Base-by-base conservation (phyloP, 1,140 invertebrate species). In the Neodiprion lecontei region DNA sequence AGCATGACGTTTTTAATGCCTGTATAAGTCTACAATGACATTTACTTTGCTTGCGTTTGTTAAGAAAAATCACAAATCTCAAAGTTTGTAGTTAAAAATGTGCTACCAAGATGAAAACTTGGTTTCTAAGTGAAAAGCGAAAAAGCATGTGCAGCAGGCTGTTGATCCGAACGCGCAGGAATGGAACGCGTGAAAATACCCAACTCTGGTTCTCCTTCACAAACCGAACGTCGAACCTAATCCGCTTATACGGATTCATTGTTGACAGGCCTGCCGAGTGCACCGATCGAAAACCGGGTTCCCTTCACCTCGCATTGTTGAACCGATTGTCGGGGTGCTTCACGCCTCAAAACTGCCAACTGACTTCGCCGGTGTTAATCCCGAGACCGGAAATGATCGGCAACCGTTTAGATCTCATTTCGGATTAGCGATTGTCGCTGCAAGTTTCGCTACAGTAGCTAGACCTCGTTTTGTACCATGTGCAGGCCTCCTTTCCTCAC, bases 221-320 rank as follows among this genome's bases (percentile, higher is more conserved):
- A 12, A 61, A 61, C 53, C 9, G 53, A 12, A 61, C 53, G 53
- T 61, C 11, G 53, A 61, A 61, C n/a, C n/a, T 61, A 61, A 61
- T 61, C 53, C 53, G 53, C 53, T 61, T 61, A 61, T 61, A 61
- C 11, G 53, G 53, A 61, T 61, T 61, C 53, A 61, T 61, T 61
- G 53, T 61, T 61, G 53, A 17, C 53, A 61, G 28, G n/a, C 53
- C 11, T 21, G 53, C n/a, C 11, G 11, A 17, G 53, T 17, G 53
- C 11, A 14, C 53, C 53, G n/a, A 17, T 17, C 28, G 28, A 61
- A 14, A 17, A 17, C 53, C 11, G n/a, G 53, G 53, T 61, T 61
- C 53, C 28, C 28, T 40, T 40, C 28, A 40, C 28, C 28, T 40
- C 28, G 28, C 28, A 40, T 40, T 40, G 28, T 40, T 40, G 28